Base-by-base conservation (phyloP, 2,888 invertebrate genomes). In the Osmoderma eremita region DNA sequence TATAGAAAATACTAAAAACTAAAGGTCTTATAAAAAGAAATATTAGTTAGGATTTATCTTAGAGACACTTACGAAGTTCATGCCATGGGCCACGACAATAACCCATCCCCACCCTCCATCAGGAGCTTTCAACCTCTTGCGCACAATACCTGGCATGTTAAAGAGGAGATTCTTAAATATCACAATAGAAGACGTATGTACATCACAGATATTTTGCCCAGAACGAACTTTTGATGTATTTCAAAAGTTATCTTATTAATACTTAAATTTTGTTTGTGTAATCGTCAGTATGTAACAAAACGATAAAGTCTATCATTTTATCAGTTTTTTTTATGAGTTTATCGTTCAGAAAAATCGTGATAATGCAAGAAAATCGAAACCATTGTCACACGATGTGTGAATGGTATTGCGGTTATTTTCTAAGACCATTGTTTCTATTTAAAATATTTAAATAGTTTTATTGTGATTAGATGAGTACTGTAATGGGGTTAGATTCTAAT, bases 71-170 rank as follows among this genome's bases (percentile, higher is more conserved):
- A 85, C 85, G 69, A 82, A 83, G 69, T 80, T 82, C 36, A 84
- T 65, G 6, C 81, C 83, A 67, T 75, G 79, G 1, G 81, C 84
- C 4, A 83, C 13, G 12, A 83, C 82, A 36, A 85, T 78, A 12
- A 83, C 73, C 84, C 84, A 85, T 10, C 84, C 85, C 81, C 83
- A 85, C 13, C 84, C 84, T 20, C 85, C 85, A 73, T 85, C 82
- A 1, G 84, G 85, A 8, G 83, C 79, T 41, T 80, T 73, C 30
- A 79, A 69, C 68, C 76, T 51, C 13, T 51, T 63, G 8, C 22
- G 20, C 18, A 10, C 15, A 20, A 10, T 13, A 39, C 17, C 36
- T 1, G n/a, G 13, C 56, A 56, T 41, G 1, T 18, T 30, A n/a
- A n/a, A n/a, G n/a, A n/a, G n/a, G n/a, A n/a, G n/a, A n/a, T n/a